These are phyloP conservation scores for Meta bourneti DNA, from an alignment of 2,888 invertebrate species.

Conservation along the genomic window DNA sequence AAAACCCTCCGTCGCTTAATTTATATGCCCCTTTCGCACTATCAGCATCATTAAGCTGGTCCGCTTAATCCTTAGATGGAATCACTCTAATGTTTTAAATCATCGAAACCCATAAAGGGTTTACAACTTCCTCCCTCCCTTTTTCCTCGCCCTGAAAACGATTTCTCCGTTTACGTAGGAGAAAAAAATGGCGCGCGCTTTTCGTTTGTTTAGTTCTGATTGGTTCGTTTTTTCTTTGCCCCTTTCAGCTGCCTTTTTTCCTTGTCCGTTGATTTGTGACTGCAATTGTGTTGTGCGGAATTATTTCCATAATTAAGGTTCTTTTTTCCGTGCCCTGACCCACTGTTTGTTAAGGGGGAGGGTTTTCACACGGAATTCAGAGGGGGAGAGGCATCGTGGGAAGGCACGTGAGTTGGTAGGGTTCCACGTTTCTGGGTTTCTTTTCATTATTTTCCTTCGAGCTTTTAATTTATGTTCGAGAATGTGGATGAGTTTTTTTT, in stretches of 20 bases:
- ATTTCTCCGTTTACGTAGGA: neutral
- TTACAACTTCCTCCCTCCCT: neutral
- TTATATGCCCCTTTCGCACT: slow-evolving; percentile 28
- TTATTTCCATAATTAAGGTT: slow-evolving; percentile 53
- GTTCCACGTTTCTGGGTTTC: neutral
- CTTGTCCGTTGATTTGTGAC: slow-evolving; percentile 20
- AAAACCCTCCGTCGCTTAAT: slow-evolving; percentile 31
- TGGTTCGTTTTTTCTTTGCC: slow-evolving; percentile 4
- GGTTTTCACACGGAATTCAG: neutral
- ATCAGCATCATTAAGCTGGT: slow-evolving; percentile 50
- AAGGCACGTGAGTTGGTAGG: neutral
- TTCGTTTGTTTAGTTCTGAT: neutral
- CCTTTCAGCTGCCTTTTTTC: neutral
- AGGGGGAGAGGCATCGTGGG: neutral
- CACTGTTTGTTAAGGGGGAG: slow-evolving; percentile 17
- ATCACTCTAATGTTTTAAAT: slow-evolving; percentile 57
- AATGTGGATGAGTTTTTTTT: neutral
- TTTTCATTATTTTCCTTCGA: neutral
- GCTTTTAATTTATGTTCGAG: neutral
- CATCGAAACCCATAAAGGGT: slow-evolving; percentile 54
- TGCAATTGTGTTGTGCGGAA: slow-evolving; percentile 11
- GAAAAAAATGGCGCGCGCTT: neutral
- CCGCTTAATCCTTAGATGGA: slow-evolving; percentile 41
- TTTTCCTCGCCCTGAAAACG: neutral
- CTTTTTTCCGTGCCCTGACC: neutral